Evolutionary conservation across 2,888 invertebrate species (phyloP).

Genomic region (Parelbella ahira): DNA sequence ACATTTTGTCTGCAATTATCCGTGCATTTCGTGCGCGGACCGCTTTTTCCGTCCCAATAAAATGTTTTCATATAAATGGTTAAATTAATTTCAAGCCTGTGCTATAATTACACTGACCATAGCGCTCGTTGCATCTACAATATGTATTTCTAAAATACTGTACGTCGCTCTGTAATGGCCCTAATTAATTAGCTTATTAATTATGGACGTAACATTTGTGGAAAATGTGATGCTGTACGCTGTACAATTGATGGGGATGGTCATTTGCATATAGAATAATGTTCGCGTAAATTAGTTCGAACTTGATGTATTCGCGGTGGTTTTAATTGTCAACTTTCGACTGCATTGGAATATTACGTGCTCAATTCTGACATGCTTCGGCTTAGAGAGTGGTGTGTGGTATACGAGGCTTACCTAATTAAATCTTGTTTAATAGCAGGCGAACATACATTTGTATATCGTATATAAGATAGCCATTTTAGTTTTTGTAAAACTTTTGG

Average conservation of each 20-base stretch:
- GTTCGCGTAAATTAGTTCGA: conserved; percentile 5
- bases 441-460: too few relatives aligned
- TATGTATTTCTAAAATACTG: conserved; percentile 40
- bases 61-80: conserved; percentile 13
- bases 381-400: too few relatives aligned
- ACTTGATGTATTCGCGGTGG: conserved; percentile 10
- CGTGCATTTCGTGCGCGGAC: conserved; percentile 2
- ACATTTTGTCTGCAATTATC: conserved; percentile 4
- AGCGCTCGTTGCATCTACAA: conserved; percentile 27
- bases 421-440: too few relatives aligned
- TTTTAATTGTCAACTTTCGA: too few relatives aligned
- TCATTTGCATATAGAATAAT: conserved; percentile 22
- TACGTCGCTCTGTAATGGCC: conserved; percentile 37
- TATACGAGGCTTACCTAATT: too few relatives aligned
- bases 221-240: conserved; percentile 25
- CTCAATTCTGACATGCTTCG: too few relatives aligned
- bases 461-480: too few relatives aligned
- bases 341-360: too few relatives aligned
- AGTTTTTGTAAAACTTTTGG: too few relatives aligned
- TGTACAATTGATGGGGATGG: conserved; percentile 18
- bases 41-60: conserved; percentile 12
- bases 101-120: conserved; percentile 23
- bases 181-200: conserved; percentile 56
- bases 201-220: conserved; percentile 49
- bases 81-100: conserved; percentile 21